phyloP scores from a whole-genome alignment of 2,113 vertebrate genomes.

The Parotia lawesii region DNA sequence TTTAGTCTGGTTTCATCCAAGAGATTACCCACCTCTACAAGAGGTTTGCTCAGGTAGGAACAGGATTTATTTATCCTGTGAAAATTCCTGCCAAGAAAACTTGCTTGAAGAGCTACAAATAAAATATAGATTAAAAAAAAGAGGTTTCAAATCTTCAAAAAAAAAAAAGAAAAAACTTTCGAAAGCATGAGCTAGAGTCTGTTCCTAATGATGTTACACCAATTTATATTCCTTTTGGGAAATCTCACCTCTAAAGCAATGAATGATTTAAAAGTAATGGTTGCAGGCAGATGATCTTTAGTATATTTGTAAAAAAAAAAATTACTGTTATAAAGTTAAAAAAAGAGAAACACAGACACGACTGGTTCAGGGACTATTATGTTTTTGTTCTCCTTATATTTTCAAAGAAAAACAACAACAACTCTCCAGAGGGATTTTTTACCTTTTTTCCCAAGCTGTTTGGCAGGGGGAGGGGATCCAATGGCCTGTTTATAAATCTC shows the following conservation, averaged over 20 bases:
- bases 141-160: not conserved
- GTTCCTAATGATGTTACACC: not conserved
- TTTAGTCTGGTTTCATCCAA: slow-evolving; percentile 28
- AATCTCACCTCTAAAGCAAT: not conserved
- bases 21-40: not conserved
- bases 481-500: not conserved
- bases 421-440: not conserved
- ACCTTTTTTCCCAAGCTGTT: not conserved
- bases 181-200: not conserved
- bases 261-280: not conserved
- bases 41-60: not conserved
- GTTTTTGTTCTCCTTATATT: not conserved
- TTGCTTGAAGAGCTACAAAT: not conserved
- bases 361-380: not conserved
- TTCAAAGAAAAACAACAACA: not conserved
- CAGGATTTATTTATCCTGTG: not conserved
- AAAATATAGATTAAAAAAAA: not conserved
- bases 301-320: not conserved
- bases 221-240: not conserved
- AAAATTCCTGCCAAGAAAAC: slow-evolving; percentile 13
- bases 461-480: not conserved
- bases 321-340: not conserved
- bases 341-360: fast-evolving
- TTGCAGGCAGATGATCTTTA: not conserved
- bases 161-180: not conserved